A percentile compares a stretch with the other conserved stretches of the same genome.
Conservation (phyloP, 2,797 vertebrate genomes). For the Ambastaia sidthimunki region DNA sequence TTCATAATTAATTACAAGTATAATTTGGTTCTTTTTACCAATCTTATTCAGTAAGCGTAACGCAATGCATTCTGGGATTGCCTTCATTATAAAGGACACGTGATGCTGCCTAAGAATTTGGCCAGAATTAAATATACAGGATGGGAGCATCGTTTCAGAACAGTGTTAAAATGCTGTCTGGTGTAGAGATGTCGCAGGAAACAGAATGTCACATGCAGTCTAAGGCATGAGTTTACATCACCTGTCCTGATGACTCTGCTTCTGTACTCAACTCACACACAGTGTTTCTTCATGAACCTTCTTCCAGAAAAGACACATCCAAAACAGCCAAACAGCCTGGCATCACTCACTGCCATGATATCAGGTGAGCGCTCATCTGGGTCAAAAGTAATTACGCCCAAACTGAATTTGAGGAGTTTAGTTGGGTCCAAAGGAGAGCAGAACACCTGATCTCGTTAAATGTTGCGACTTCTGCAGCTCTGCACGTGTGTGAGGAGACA, state of each 20-base stretch:
- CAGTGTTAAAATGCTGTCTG: neutral
- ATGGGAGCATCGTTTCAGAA: neutral
- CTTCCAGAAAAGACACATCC: slow-evolving; percentile 22
- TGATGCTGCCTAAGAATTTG: neutral
- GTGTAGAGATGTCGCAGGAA: neutral
- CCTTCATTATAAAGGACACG: too few species aligned
- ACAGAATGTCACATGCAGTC: neutral
- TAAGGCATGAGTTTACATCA: neutral
- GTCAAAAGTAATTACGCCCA: slow-evolving; percentile 42
- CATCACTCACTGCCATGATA: slow-evolving; percentile 11
- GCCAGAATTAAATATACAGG: neutral
- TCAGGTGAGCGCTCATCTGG: slow-evolving; percentile 30
- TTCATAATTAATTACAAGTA: too few species aligned
- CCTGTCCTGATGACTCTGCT: neutral
- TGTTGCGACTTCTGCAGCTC: slow-evolving; percentile 21
- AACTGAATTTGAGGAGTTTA: slow-evolving; percentile 38
- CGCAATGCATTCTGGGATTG: neutral
- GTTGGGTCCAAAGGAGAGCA: slow-evolving; percentile 6
- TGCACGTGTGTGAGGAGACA: slow-evolving; percentile 41
- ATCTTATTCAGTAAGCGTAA: neutral
- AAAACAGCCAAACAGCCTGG: slow-evolving; percentile 34
- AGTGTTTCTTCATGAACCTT: neutral
- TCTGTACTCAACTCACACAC: neutral
- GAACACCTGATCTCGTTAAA: slow-evolving; percentile 49
- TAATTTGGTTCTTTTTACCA: neutral